These are phyloP conservation scores for Mamestra brassicae DNA, from an alignment of 2,888 invertebrate genomes.

Conservation along the genomic window DNA sequence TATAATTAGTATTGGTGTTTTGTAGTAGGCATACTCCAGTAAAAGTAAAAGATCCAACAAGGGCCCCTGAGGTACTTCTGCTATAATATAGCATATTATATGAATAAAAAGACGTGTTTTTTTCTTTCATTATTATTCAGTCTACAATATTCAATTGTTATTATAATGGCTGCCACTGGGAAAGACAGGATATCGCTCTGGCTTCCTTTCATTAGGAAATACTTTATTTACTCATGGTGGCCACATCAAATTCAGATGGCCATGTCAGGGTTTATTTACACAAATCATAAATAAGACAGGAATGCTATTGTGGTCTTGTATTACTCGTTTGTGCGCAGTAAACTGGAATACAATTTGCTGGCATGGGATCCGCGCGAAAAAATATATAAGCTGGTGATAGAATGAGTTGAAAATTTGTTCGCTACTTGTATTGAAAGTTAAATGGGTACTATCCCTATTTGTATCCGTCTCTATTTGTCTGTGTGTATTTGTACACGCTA, in stretches of 20 bases:
- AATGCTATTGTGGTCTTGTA: too few relatives aligned
- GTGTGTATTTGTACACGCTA: too few relatives aligned
- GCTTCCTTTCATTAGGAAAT: neutral
- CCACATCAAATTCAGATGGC: neutral
- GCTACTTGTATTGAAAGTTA: too few relatives aligned
- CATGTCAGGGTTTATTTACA: neutral
- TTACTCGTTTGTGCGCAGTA: too few relatives aligned
- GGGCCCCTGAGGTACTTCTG: neutral
- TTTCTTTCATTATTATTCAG: neutral
- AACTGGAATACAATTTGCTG: too few relatives aligned
- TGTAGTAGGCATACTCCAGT: too few relatives aligned
- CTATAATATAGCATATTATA: neutral
- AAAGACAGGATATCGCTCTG: neutral
- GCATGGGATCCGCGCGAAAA: too few relatives aligned
- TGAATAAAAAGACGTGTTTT: neutral
- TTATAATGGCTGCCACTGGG: neutral
- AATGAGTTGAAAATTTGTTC: too few relatives aligned
- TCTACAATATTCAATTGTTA: neutral
- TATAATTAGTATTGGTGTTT: neutral
- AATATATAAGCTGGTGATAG: too few relatives aligned
- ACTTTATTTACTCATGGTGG: neutral
- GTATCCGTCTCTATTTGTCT: too few relatives aligned
- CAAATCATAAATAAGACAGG: too few relatives aligned
- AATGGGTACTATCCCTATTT: too few relatives aligned
- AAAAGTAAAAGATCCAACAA: slow-evolving; percentile 2